These are phyloP conservation scores for Leptinotarsa lineolata DNA, from an alignment of 1,140 invertebrate species.

Conservation along the genomic window DNA sequence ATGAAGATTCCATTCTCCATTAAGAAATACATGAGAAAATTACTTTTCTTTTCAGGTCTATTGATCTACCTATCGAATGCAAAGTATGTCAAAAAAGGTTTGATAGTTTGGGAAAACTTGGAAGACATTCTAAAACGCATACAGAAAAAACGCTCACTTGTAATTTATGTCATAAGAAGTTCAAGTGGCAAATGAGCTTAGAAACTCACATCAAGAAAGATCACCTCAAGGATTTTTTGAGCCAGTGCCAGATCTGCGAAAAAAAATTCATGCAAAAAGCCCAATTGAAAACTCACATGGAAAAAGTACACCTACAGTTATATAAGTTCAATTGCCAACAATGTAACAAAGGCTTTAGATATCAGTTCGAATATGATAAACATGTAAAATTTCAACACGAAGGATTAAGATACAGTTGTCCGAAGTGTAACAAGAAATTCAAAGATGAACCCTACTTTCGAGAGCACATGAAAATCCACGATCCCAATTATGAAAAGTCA, in stretches of 20 bases:
- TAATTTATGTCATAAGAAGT: conserved; percentile 31
- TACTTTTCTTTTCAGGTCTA: neutral
- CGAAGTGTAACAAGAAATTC: conserved; percentile 39
- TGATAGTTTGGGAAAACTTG: neutral
- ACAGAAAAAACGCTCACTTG: conserved; percentile 22
- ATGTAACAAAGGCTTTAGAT: conserved; percentile 10
- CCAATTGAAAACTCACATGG: conserved; percentile 30
- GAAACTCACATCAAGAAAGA: conserved; percentile 28
- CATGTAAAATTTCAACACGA: conserved; percentile 31
- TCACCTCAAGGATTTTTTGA: conserved; percentile 16
- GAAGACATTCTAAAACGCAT: neutral
- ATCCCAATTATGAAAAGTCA: conserved; percentile 17
- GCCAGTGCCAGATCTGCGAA: conserved; percentile 43
- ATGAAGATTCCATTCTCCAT: no score
- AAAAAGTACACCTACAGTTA: neutral
- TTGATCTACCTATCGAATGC: neutral
- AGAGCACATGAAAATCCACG: conserved; percentile 21
- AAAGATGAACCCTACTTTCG: conserved; percentile 24
- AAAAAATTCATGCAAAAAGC: conserved; percentile 48
- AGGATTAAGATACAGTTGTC: conserved; percentile 35
- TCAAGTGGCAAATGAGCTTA: conserved; percentile 34
- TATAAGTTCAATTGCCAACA: neutral
- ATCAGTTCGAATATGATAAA: conserved; percentile 15
- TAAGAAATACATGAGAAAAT: no score
- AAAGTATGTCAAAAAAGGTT: neutral